Conservation (phyloP, 2,797 vertebrate species). For the Acestrorhynchus altus region DNA sequence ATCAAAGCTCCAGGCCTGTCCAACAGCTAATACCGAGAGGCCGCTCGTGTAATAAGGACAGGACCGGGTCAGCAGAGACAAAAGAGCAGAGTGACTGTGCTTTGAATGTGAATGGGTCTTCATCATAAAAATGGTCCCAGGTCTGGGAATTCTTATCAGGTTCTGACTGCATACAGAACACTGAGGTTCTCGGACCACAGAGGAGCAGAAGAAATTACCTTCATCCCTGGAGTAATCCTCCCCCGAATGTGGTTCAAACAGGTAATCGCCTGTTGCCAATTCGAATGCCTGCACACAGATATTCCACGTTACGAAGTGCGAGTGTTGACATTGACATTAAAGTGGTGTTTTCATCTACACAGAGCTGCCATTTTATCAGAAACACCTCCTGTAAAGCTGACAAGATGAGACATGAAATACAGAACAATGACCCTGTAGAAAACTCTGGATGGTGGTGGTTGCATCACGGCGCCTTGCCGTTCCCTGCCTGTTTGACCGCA, state of each 20-base stretch:
- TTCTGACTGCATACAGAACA: not conserved
- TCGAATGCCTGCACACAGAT: slow-evolving; percentile 87
- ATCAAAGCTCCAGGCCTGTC: slow-evolving; percentile 44
- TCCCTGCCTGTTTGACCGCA: no score
- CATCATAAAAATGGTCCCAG: no score
- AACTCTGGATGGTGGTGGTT: no score
- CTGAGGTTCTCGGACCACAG: not conserved
- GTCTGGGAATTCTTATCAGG: not conserved
- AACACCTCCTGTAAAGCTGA: no score
- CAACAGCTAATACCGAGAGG: slow-evolving; percentile 2
- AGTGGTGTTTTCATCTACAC: no score
- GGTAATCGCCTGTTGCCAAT: slow-evolving; percentile 95
- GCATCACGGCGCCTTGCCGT: no score
- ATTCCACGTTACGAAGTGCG: slow-evolving; percentile 5
- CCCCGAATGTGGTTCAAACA: slow-evolving; percentile 97
- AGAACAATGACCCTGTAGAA: no score
- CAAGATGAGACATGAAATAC: no score
- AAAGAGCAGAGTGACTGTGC: not conserved
- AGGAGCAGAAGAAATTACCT: slow-evolving; percentile 73
- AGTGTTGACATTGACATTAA: not conserved
- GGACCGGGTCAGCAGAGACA: not conserved
- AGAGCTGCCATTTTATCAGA: no score
- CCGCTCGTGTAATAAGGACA: not conserved
- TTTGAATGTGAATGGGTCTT: not conserved
- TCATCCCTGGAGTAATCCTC: slow-evolving; percentile 97